phyloP scores from a whole-genome alignment of 2,888 invertebrate genomes.

The Eugnorisma glareosa region DNA sequence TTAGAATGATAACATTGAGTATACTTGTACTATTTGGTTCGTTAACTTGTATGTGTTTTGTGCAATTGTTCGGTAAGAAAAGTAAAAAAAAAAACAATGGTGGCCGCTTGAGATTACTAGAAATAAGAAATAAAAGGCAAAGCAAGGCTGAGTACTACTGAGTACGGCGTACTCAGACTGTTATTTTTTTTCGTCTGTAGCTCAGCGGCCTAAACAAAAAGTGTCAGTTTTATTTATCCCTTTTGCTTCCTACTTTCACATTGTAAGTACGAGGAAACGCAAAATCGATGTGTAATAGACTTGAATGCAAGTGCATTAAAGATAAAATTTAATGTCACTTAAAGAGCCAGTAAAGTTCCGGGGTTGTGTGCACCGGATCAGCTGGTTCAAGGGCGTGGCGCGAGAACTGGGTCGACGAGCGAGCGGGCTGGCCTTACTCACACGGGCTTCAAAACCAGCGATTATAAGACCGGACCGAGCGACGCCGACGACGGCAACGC shows the following conservation, averaged over 20 bases:
- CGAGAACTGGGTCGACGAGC: constrained; percentile 63
- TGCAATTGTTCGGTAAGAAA: constrained; percentile 31
- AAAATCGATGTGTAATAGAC: constrained; percentile 7
- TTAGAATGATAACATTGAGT: constrained; percentile 22
- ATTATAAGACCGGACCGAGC: constrained; percentile 2
- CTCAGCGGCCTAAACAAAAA: constrained; percentile 21
- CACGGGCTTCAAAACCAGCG: constrained; percentile 51
- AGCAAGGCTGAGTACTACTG: constrained; percentile 51
- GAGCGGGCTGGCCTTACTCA: constrained; percentile 59
- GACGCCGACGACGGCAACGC: no score
- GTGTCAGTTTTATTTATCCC: constrained; percentile 42
- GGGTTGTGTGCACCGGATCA: constrained; percentile 56
- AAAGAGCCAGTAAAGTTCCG: constrained; percentile 48
- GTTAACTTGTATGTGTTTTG: constrained; percentile 22
- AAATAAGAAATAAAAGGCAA: constrained; percentile 51
- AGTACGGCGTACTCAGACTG: constrained; percentile 14
- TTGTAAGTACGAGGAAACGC: not conserved
- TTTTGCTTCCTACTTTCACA: constrained; percentile 23
- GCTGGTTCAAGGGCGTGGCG: constrained; percentile 71
- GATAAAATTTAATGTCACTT: constrained; percentile 12
- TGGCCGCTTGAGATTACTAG: constrained; percentile 22
- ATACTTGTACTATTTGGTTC: constrained; percentile 14
- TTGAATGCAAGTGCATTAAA: constrained; percentile 1
- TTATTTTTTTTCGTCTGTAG: constrained; percentile 24
- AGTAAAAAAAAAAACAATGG: constrained; percentile 39